These are phyloP conservation scores for Chamaedrilus cognettii DNA, from an alignment of 2,888 invertebrate species.

Conservation along the genomic window DNA sequence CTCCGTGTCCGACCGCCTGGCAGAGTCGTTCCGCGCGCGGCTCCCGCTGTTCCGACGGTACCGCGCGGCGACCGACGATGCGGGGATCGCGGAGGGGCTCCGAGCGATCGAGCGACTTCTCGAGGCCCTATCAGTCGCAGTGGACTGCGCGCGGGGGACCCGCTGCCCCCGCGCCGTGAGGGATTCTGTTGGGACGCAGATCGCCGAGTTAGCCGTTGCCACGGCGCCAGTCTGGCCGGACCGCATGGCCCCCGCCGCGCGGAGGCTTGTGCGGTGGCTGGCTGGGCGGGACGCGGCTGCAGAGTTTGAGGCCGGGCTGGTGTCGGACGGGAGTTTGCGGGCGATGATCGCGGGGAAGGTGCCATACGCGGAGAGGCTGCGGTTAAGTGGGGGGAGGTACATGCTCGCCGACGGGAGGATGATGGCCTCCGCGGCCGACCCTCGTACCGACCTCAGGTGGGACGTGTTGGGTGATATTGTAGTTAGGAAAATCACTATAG, in stretches of 20 bases:
- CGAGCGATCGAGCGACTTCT: conserved; percentile 38
- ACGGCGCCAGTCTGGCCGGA: conserved; percentile 36
- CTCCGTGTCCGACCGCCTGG: too few species aligned
- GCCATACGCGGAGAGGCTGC: conserved; percentile 36
- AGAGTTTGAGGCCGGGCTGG: conserved; percentile 22
- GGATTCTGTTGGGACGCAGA: conserved; percentile 25
- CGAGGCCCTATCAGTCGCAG: conserved; percentile 33
- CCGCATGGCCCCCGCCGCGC: conserved; percentile 29
- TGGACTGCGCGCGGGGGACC: conserved; percentile 30
- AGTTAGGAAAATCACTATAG: too few species aligned
- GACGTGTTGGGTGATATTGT: neutral
- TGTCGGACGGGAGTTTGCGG: conserved; percentile 35
- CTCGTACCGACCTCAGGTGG: neutral
- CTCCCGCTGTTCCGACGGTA: conserved; percentile 15
- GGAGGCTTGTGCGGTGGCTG: conserved; percentile 33
- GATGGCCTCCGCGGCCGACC: neutral
- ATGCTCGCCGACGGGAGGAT: conserved; percentile 29
- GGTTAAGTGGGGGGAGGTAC: conserved; percentile 33
- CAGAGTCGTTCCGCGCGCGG: conserved; percentile 5
- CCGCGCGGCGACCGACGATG: neutral
- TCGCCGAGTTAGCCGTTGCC: conserved; percentile 28
- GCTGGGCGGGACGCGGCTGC: conserved; percentile 29
- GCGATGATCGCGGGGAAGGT: conserved; percentile 32
- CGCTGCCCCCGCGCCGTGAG: conserved; percentile 29
- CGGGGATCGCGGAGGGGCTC: conserved; percentile 14